phyloP scores from a whole-genome alignment of 2,888 invertebrate species.

The Ophion obscuratus region DNA sequence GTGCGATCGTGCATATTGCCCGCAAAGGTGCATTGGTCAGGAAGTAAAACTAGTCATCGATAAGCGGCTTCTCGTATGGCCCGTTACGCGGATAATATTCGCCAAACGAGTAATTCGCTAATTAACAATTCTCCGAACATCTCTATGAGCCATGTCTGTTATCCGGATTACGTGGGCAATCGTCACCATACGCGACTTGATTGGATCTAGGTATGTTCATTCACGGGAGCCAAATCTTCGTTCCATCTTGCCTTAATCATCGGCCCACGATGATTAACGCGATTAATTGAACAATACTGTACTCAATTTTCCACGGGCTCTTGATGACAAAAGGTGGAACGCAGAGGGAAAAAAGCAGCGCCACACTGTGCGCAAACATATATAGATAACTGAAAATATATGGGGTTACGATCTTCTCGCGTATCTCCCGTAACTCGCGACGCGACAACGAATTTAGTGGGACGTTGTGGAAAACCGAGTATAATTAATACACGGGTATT shows the following conservation, averaged over 20 bases:
- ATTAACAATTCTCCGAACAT: not conserved
- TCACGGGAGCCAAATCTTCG: not conserved
- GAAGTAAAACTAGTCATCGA: not conserved
- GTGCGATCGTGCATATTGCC: not conserved
- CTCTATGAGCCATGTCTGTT: not conserved
- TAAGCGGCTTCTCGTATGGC: not conserved
- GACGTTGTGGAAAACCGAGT: slow-evolving; percentile 60
- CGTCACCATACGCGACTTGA: not conserved
- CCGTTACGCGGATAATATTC: not conserved
- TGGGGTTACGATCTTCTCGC: slow-evolving; percentile 31
- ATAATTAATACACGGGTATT: slow-evolving; percentile 65
- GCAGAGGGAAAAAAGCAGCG: not conserved
- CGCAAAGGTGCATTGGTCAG: not conserved
- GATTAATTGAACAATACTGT: not conserved
- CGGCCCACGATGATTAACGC: not conserved
- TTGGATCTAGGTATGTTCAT: not conserved
- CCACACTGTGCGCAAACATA: slow-evolving; percentile 1
- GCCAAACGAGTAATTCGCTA: not conserved
- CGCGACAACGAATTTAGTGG: slow-evolving; percentile 40
- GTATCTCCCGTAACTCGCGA: slow-evolving; percentile 57
- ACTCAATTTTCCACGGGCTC: not conserved
- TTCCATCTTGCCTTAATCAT: not conserved
- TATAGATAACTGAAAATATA: slow-evolving; percentile 12
- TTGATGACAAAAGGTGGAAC: not conserved
- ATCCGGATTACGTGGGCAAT: slow-evolving; percentile 20